Evolutionary conservation across 2,113 vertebrate species (phyloP).

Genomic region (Xenotilapia flavipinnis): DNA sequence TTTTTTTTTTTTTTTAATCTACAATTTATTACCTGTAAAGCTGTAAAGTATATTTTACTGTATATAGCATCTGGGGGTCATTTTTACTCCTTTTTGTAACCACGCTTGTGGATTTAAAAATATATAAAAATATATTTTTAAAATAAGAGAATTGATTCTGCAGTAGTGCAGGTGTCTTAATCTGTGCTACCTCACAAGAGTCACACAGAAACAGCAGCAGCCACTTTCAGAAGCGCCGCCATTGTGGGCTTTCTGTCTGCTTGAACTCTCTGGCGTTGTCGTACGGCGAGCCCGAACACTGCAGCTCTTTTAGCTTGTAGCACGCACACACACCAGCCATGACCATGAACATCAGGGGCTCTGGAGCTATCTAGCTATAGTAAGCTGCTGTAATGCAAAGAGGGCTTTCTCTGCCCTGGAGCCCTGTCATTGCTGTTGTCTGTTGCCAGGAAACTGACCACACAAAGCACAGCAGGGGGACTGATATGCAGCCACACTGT

Average conservation of each 20-base stretch:
- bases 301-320: background rate
- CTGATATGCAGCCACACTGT: conserved; percentile 69
- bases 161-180: conserved; percentile 32
- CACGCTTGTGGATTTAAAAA: conserved; percentile 57
- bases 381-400: background rate
- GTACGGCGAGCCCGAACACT: background rate
- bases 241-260: conserved; percentile 22
- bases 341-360: background rate
- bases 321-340: background rate
- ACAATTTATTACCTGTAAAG: conserved; percentile 66
- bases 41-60: conserved; percentile 76
- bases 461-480: conserved; percentile 67
- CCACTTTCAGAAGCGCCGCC: conserved; percentile 45
- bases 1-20: conserved; percentile 19
- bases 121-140: conserved; percentile 54
- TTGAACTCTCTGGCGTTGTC: conserved; percentile 4
- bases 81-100: conserved; percentile 73
- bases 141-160: conserved; percentile 26
- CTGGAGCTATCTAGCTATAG: background rate
- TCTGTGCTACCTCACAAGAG: conserved; percentile 29
- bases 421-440: conserved; percentile 46
- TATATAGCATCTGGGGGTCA: conserved; percentile 67
- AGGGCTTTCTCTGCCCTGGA: conserved; percentile 26
- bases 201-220: conserved; percentile 8
- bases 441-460: conserved; percentile 62